Base-by-base conservation (phyloP, 2,888 invertebrate genomes). In the Agrotis exclamationis region DNA sequence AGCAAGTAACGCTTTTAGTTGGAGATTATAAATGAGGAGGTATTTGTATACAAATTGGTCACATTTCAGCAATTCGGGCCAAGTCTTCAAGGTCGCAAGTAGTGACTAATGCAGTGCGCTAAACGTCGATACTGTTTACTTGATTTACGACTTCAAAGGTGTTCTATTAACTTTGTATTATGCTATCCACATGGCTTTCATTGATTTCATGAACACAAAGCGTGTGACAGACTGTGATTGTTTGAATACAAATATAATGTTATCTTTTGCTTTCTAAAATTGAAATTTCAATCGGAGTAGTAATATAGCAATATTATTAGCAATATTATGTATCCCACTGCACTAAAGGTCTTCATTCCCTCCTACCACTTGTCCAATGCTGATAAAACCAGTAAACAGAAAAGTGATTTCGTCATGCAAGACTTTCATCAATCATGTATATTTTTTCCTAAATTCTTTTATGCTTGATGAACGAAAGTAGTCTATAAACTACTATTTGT, bases 81-180 rank as follows among this genome's bases (percentile, higher is more conserved):
- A 83, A 76, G 70, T 66, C 22, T 22, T 18, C 78, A 84, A 84
- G 84, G 84, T 82, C 84, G 28, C 67, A 58, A 53, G 50, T 75
- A 56, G 66, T 83, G 83, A 80, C 66, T 82, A 73, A 78, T 67
- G 28, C 54, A 58, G 14, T 39, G 57, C 39, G 59, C 51, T 70
- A 70, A 60, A 57, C 54, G 50, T 53, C 47, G 20, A 22, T n/a
- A 24, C 24, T 70, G 51, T 71, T 80, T 77, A 68, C 70, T 70
- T 72, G 50, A 33, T 68, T 74, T 60, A 67, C 24, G 50, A 56
- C 22, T 74, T 63, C 51, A 57, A 58, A 68, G 3, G 9, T 24
- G 56, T 70, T 65, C 67, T 18, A 58, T 5, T 33, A 51, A 44
- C 18, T 39, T 44, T 54, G 44, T 56, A 16, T 51, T 14, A 24